Conservation (phyloP, 2,113 vertebrate genomes). For the Nannobrachium achirus region DNA sequence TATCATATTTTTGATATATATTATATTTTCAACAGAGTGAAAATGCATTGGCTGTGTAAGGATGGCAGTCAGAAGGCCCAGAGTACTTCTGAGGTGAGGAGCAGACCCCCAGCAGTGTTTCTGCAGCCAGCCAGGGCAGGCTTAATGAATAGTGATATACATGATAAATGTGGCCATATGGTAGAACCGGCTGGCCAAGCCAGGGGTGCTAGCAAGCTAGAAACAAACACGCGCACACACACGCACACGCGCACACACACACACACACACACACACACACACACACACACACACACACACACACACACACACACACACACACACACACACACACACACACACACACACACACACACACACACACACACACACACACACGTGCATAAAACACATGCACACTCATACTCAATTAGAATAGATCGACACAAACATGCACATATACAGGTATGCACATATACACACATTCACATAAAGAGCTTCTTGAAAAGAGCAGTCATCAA, state of each 20-base stretch:
- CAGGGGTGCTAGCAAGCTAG: slow-evolving; percentile 72
- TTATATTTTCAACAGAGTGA: too few species aligned
- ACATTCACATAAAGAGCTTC: slow-evolving; percentile 17
- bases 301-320: background rate
- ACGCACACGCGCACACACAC: background rate
- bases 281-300: background rate
- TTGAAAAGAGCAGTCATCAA: slow-evolving; percentile 66
- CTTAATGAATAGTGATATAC: slow-evolving; percentile 78
- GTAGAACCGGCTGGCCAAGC: slow-evolving; percentile 78
- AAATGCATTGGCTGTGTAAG: slow-evolving; percentile 26
- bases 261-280: background rate
- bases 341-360: background rate
- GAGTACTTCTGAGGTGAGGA: slow-evolving; percentile 60
- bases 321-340: background rate
- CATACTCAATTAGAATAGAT: too few species aligned
- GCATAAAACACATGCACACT: background rate
- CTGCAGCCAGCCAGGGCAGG: slow-evolving; percentile 75
- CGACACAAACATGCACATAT: slow-evolving; percentile 19
- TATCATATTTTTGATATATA: too few species aligned
- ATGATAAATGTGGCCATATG: slow-evolving; percentile 86
- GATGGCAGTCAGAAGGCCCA: slow-evolving; percentile 57
- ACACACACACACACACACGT: background rate
- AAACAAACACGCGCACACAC: slow-evolving; percentile 4
- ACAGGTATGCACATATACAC: slow-evolving; percentile 19
- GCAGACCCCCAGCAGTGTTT: slow-evolving; percentile 67